Evolutionary conservation across 1,140 invertebrate species (phyloP).

Genomic region (Rhyacophila brunnea): DNA sequence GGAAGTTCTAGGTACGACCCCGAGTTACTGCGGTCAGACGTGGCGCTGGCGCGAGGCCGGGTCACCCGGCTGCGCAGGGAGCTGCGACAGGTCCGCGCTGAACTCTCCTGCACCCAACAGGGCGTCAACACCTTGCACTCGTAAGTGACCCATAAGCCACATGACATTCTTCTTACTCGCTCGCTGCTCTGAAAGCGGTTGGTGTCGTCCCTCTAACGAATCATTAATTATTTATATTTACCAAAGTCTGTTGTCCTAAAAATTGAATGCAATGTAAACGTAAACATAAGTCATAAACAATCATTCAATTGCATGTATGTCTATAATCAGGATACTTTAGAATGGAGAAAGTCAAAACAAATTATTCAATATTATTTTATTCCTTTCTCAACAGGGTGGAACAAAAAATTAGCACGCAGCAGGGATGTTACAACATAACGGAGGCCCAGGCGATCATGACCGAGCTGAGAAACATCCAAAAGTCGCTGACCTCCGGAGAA

Average conservation of each 20-base stretch:
- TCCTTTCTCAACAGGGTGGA: constrained; percentile 70
- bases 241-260: too few species aligned
- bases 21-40: constrained; percentile 88
- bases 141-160: constrained; percentile 61
- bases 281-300: too few species aligned
- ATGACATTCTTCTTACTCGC: constrained; percentile 3
- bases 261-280: too few species aligned
- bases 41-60: constrained; percentile 82
- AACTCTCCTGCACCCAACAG: constrained; percentile 87
- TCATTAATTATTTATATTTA: too few species aligned
- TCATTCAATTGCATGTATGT: too few species aligned
- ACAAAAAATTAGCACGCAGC: constrained; percentile 81
- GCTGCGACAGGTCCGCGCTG: constrained; percentile 86
- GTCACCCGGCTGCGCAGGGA: constrained; percentile 88
- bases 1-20: constrained; percentile 92
- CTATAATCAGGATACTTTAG: too few species aligned
- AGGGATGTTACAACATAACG: constrained; percentile 86
- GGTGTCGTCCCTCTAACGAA: too few species aligned
- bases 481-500: constrained; percentile 84
- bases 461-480: constrained; percentile 89
- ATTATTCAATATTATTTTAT: too few species aligned
- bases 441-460: constrained; percentile 93
- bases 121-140: constrained; percentile 89
- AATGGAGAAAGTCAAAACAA: too few species aligned
- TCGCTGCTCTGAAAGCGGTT: too few species aligned